Conservation (phyloP, 2,888 invertebrate species). For the Lottia scabra region DNA sequence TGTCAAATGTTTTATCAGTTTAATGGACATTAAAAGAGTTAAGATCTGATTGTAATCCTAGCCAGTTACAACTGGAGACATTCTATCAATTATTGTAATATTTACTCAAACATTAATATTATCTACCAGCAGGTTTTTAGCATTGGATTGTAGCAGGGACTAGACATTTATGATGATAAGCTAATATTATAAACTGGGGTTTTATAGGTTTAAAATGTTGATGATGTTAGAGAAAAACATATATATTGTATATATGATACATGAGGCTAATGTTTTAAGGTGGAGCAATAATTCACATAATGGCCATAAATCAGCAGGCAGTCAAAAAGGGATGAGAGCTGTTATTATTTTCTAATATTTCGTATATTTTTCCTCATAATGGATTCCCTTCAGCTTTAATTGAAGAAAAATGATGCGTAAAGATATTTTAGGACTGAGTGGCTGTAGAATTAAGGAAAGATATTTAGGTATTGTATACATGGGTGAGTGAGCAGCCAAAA, state of each 20-base stretch:
- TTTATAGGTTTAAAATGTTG: too few relatives aligned
- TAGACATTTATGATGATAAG: not conserved
- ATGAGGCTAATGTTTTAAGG: not conserved
- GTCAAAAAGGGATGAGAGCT: not conserved
- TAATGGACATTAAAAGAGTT: too few relatives aligned
- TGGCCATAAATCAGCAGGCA: not conserved
- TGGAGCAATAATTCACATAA: not conserved
- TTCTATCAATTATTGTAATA: too few relatives aligned
- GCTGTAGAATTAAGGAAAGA: not conserved
- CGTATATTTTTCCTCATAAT: not conserved
- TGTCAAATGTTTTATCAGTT: too few relatives aligned
- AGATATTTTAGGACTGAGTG: not conserved
- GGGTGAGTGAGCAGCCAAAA: conserved; percentile 4
- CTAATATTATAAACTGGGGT: too few relatives aligned
- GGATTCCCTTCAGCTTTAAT: not conserved
- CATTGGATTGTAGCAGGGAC: not conserved
- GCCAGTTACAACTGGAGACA: too few relatives aligned
- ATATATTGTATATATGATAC: not conserved
- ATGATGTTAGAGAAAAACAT: too few relatives aligned
- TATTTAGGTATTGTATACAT: not conserved
- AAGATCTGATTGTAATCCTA: too few relatives aligned
- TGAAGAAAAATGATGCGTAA: not conserved
- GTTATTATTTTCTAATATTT: conserved; percentile 1
- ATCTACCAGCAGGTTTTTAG: too few relatives aligned
- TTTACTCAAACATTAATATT: too few relatives aligned